These are phyloP conservation scores for Myotis yumanensis DNA, from an alignment of 2,113 vertebrate species.

Conservation along the genomic window DNA sequence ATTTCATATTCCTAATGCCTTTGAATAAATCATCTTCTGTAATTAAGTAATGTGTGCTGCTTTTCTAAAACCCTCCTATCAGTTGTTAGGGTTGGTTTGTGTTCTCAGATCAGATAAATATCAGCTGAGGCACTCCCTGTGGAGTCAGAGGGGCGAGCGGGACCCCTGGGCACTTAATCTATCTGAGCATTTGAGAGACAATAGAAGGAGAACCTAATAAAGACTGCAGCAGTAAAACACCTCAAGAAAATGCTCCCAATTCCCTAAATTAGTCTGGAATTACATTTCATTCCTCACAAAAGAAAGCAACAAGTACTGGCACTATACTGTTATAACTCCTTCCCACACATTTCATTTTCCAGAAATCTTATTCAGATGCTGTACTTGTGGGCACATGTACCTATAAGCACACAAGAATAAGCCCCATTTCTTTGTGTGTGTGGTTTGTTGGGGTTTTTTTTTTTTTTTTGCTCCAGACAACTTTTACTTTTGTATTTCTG, in stretches of 20 bases:
- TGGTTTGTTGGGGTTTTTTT: neutral
- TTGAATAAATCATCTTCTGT: conserved; percentile 75
- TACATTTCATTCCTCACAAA: conserved; percentile 17
- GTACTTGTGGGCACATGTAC: neutral
- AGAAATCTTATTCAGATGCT: conserved; percentile 18
- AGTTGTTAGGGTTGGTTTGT: neutral
- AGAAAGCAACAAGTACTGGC: neutral
- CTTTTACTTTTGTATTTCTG: neutral
- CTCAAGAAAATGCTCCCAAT: neutral
- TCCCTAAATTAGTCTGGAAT: neutral
- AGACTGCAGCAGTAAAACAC: neutral
- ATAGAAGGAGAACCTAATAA: neutral
- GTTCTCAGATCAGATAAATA: neutral
- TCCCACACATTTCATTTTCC: neutral
- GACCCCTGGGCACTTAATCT: neutral
- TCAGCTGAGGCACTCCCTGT: neutral
- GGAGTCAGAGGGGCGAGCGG: neutral
- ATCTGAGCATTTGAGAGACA: neutral
- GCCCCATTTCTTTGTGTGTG: neutral
- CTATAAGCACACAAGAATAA: neutral
- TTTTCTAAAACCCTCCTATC: conserved; percentile 43
- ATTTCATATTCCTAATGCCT: conserved; percentile 74
- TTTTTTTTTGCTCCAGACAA: neutral
- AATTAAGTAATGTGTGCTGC: conserved; percentile 62
- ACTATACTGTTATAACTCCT: neutral